Percentiles rank a stretch among this genome's conserved stretches.
phyloP scores from a whole-genome alignment of 2,113 vertebrate genomes.

The Peromyscus californicus region DNA sequence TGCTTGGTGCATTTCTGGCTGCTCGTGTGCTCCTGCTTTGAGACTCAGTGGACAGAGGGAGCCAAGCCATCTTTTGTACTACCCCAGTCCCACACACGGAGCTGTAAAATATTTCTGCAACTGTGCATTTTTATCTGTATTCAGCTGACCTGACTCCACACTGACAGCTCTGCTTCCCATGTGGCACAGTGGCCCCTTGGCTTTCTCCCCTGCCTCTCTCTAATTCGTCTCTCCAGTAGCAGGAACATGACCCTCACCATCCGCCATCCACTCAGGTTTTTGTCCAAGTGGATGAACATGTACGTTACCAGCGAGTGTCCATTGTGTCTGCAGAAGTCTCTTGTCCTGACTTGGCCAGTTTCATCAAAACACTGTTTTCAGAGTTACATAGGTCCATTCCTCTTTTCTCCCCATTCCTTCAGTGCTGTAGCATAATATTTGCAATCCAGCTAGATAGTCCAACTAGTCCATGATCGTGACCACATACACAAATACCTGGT shows the following conservation, averaged over 20 bases:
- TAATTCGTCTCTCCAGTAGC: not conserved
- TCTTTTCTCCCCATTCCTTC: not conserved
- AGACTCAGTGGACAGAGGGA: not conserved
- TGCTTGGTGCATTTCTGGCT: not conserved
- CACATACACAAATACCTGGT: no score
- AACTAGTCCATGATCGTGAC: no score
- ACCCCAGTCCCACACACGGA: accelerated
- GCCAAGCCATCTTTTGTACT: not conserved
- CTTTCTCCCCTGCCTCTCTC: not conserved
- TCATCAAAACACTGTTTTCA: not conserved
- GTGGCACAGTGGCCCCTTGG: no score
- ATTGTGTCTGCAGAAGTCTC: not conserved
- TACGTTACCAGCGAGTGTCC: not conserved
- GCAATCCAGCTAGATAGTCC: not conserved
- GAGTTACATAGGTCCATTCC: not conserved
- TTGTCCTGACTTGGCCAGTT: not conserved
- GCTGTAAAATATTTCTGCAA: not conserved
- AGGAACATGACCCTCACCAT: not conserved
- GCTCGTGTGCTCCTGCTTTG: not conserved
- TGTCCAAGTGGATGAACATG: not conserved
- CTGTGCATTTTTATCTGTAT: not conserved
- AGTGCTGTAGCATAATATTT: not conserved
- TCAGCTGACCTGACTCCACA: not conserved
- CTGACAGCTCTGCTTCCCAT: not conserved
- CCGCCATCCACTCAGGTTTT: not conserved